Evolutionary conservation across 2,888 invertebrate genomes (phyloP).

Genomic region (Drosophila setosimentum): DNA sequence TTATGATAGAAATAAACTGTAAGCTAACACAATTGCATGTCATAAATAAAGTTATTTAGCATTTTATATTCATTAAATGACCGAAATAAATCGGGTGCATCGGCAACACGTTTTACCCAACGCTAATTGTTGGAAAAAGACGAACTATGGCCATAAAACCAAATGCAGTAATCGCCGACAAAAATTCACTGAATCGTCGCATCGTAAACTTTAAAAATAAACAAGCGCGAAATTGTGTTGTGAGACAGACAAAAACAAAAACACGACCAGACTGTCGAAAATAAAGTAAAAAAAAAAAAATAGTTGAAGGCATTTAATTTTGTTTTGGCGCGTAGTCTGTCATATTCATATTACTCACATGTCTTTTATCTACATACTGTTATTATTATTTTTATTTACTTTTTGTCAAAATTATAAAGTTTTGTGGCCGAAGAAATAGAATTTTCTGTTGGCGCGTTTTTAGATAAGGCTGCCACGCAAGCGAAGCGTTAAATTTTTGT

Average conservation of each 20-base stretch:
- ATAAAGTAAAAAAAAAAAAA: slow-evolving; percentile 18
- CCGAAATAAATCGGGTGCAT: slow-evolving; percentile 42
- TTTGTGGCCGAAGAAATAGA: slow-evolving; percentile 51
- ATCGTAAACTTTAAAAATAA: slow-evolving; percentile 74
- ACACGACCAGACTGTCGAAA: slow-evolving; percentile 27
- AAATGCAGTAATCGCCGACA: slow-evolving; percentile 27
- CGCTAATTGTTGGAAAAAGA: slow-evolving; percentile 25
- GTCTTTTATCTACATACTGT: slow-evolving; percentile 32
- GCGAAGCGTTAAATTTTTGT: slow-evolving; percentile 40
- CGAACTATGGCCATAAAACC: slow-evolving; percentile 37
- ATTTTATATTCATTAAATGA: slow-evolving; percentile 57
- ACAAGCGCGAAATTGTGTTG: slow-evolving; percentile 59
- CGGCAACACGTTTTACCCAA: slow-evolving; percentile 32
- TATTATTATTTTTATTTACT: slow-evolving; percentile 13
- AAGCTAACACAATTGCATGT: slow-evolving; percentile 23
- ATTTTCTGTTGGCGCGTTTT: slow-evolving; percentile 60
- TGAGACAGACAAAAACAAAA: slow-evolving; percentile 36
- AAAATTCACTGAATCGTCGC: slow-evolving; percentile 47
- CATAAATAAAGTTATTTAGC: slow-evolving; percentile 52
- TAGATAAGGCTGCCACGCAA: slow-evolving; percentile 66
- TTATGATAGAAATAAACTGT: slow-evolving; percentile 20
- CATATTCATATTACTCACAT: slow-evolving; percentile 44
- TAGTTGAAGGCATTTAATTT: slow-evolving; percentile 19
- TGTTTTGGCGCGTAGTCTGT: slow-evolving; percentile 14
- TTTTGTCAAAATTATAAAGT: slow-evolving; percentile 34